Evolutionary conservation across 2,888 invertebrate species (phyloP), one percentile per base, ranked within the genome.

Genomic region (Apodemia mormo): DNA sequence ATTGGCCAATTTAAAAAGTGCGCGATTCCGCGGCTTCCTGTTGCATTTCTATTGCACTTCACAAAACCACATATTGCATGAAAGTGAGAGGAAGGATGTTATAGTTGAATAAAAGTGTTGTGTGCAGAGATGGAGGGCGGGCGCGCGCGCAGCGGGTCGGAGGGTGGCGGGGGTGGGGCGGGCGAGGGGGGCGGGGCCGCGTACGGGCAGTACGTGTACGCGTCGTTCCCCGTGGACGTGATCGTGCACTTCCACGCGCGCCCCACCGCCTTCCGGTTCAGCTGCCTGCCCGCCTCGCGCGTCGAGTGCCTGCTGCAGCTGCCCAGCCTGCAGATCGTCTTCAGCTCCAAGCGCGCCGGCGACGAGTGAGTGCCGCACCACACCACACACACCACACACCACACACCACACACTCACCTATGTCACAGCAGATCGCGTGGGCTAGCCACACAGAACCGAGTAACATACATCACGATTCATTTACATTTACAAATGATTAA

Each of bases 181-280:
- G 45, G 82, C 71, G 43, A 92, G 94, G 80, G 95, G 94, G 77
- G 65, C 67, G 71, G 73, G 65, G 91, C 94, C 54, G 95, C 95
- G 76, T 95, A 96, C 79, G 96, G 96, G 0, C 96, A 96, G 87
- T 97, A 97, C 82, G 97, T 96, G 76, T 97, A 97, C 85, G 97
- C 98, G 54, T 98, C 98, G 69, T 99, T 99, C 88, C 99, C 99
- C 0, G 99, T 99, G 0, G 99, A 99, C 90, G 99, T 99, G 37
- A 97, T 99, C 78, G 99, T 99, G 61, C 99, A 99, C 90, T 98
- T 99, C 93, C 98, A 98, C 88, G 99, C 99, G 96, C 98, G 99
- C 86, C 99, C 99, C 0, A 98, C 98, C 70, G 98, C 98, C 0
- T 98, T 99, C 89, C 93, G 99, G 72, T 99, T 99, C 90, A 98